These are phyloP conservation scores for Suricata suricatta DNA, from an alignment of 2,113 vertebrate species.

Conservation along the genomic window DNA sequence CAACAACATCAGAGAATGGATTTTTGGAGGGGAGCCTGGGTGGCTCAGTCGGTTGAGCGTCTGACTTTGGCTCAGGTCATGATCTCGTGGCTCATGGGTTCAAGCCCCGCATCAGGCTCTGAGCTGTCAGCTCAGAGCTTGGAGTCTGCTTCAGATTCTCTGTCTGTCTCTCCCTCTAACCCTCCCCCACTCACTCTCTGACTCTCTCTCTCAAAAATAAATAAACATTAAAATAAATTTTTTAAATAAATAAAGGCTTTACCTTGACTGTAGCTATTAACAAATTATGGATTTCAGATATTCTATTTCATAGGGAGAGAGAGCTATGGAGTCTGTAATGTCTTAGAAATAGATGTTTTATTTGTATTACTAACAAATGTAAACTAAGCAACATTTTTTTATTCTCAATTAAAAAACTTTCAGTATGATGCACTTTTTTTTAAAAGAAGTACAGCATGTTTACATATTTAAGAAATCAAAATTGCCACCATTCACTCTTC, in stretches of 20 bases:
- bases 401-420: conserved; percentile 3
- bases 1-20: conserved; percentile 14
- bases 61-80: too few relatives aligned
- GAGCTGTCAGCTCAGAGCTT: too few relatives aligned
- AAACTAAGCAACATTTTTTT: conserved; percentile 11
- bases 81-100: too few relatives aligned
- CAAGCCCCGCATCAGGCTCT: too few relatives aligned
- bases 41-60: too few relatives aligned
- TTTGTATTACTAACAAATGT: neutral
- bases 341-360: neutral
- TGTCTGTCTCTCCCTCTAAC: too few relatives aligned
- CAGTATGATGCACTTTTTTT: neutral
- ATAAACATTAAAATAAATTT: too few relatives aligned
- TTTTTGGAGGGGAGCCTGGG: neutral
- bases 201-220: too few relatives aligned
- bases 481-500: neutral
- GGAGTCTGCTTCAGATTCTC: too few relatives aligned
- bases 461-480: neutral
- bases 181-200: too few relatives aligned
- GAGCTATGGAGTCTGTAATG: neutral
- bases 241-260: neutral
- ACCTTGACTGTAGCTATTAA: neutral
- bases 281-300: neutral
- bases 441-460: neutral
- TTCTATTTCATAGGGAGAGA: neutral